phyloP scores from a whole-genome alignment of 1,140 invertebrate species.

The Ridgeia piscesae region DNA sequence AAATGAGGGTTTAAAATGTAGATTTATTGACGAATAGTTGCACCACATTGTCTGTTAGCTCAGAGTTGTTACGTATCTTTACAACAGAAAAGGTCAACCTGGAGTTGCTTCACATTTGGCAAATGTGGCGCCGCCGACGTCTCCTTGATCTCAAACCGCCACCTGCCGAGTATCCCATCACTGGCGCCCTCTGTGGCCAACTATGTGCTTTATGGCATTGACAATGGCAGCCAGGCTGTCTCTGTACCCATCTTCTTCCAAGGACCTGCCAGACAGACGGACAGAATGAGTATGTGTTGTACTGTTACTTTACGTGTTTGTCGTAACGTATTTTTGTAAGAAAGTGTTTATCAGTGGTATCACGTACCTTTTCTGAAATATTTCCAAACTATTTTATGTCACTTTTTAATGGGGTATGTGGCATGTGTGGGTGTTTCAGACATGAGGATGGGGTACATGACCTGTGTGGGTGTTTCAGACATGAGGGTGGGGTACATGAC shows the following conservation, averaged over 20 bases:
- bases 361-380: too few species aligned
- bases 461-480: too few species aligned
- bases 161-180: conserved; percentile 32
- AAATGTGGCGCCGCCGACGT: conserved; percentile 28
- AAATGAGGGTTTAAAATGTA: too few species aligned
- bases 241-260: conserved; percentile 35
- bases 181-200: conserved; percentile 35
- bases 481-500: neutral
- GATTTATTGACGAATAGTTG: too few species aligned
- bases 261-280: conserved; percentile 33
- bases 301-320: neutral
- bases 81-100: conserved; percentile 33
- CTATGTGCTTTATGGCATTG: conserved; percentile 30
- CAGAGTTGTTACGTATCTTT: neutral
- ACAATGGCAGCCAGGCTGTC: conserved; percentile 36
- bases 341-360: too few species aligned
- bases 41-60: neutral
- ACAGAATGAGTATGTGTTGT: conserved; percentile 30
- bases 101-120: conserved; percentile 42
- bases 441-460: neutral
- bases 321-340: neutral
- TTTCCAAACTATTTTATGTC: too few species aligned
- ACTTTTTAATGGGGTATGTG: too few species aligned
- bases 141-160: conserved; percentile 36
- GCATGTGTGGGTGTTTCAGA: neutral